Conservation (phyloP, 2,888 invertebrate genomes). For the Heptascelio sp. region DNA sequence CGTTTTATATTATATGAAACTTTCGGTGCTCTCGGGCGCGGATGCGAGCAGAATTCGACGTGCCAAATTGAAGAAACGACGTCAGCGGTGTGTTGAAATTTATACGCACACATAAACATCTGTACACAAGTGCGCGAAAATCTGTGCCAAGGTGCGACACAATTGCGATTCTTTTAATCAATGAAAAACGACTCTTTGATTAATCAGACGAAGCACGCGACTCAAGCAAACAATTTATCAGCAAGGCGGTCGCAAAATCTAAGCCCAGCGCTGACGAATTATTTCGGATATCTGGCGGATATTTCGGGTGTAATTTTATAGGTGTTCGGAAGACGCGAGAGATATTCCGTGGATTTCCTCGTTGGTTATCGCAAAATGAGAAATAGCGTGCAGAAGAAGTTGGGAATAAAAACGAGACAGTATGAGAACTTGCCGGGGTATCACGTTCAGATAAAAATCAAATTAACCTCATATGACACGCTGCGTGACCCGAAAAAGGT, state of each 20-base stretch:
- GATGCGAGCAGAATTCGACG: too few relatives aligned
- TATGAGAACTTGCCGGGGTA: slow-evolving; percentile 73
- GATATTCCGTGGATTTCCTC: slow-evolving; percentile 33
- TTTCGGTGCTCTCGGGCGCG: too few relatives aligned
- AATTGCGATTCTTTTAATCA: too few relatives aligned
- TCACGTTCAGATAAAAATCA: slow-evolving; percentile 82
- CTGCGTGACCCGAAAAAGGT: slow-evolving; percentile 76
- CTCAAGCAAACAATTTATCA: slow-evolving; percentile 14
- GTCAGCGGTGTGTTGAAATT: too few relatives aligned
- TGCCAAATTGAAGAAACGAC: too few relatives aligned
- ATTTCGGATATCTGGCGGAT: slow-evolving; percentile 39
- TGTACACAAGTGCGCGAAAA: too few relatives aligned
- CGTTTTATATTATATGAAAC: too few relatives aligned
- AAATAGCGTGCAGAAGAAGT: slow-evolving; percentile 48
- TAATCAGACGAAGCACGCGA: slow-evolving; percentile 5
- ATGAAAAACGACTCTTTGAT: too few relatives aligned
- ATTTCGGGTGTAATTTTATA: slow-evolving; percentile 44
- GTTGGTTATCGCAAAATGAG: slow-evolving; percentile 50
- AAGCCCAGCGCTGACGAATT: slow-evolving; percentile 20
- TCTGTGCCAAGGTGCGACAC: too few relatives aligned
- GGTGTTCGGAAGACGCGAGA: slow-evolving; percentile 31
- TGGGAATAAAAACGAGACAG: slow-evolving; percentile 62
- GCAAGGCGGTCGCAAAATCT: neutral
- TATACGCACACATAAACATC: too few relatives aligned
- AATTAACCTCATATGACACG: slow-evolving; percentile 79